Conservation (phyloP, 2,113 vertebrate genomes). For the Paraplagusia blochii region DNA sequence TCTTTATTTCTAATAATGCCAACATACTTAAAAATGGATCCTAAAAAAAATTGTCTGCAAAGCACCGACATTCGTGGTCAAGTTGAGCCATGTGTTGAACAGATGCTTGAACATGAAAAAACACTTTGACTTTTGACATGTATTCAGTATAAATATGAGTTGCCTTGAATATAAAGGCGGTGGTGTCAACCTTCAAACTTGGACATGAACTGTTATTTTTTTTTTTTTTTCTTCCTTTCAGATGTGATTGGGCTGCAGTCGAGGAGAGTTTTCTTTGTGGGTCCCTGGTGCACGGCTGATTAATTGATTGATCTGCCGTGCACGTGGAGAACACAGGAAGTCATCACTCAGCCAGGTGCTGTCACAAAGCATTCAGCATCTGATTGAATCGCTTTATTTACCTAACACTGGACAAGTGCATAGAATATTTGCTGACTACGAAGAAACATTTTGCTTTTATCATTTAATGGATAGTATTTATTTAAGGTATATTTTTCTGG, state of each 20-base stretch:
- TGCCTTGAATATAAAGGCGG: conserved; percentile 34
- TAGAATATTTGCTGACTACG: neutral
- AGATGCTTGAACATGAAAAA: conserved; percentile 42
- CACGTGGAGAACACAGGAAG: conserved; percentile 26
- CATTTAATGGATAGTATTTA: neutral
- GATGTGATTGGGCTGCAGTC: conserved; percentile 35
- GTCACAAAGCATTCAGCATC: conserved; percentile 43
- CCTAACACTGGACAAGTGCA: conserved; percentile 24
- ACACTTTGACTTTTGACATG: conserved; percentile 31
- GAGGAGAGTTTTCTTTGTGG: conserved; percentile 17
- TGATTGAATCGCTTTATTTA: conserved; percentile 46
- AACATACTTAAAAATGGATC: too few species aligned
- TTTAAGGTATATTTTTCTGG: too few species aligned
- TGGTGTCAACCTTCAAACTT: conserved; percentile 33
- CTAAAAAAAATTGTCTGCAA: too few species aligned
- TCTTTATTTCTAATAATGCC: too few species aligned
- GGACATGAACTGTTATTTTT: neutral
- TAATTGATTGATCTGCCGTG: conserved; percentile 52
- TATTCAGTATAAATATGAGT: conserved; percentile 26
- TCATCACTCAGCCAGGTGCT: conserved; percentile 49
- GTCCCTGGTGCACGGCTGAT: conserved; percentile 41
- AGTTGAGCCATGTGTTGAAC: conserved; percentile 51
- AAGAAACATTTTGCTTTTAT: conserved; percentile 1
- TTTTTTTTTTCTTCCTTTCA: too few species aligned
- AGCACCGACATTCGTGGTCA: neutral